Conservation (phyloP, 1,140 invertebrate genomes). For the Hylyphantes graminicola region DNA sequence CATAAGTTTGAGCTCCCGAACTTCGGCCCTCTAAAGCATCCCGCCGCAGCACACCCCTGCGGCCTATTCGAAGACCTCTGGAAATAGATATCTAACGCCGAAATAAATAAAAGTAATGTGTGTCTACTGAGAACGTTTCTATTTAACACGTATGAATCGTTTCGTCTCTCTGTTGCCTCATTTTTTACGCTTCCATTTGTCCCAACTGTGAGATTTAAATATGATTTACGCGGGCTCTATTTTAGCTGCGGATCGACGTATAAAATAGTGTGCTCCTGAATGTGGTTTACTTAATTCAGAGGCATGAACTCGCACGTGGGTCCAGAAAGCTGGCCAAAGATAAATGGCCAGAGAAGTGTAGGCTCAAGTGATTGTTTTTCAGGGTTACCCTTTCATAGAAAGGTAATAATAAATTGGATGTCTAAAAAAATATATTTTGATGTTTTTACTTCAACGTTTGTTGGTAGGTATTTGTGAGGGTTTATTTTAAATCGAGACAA, state of each 20-base stretch:
- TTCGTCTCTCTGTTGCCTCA: constrained; percentile 9
- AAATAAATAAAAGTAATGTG: constrained; percentile 38
- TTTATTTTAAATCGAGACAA: too few relatives aligned
- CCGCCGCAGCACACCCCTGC: constrained; percentile 1
- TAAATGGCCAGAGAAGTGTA: neutral
- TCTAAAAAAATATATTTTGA: too few relatives aligned
- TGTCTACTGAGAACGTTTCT: constrained; percentile 16
- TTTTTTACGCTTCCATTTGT: constrained; percentile 33
- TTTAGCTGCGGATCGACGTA: neutral
- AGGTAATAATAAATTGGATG: too few relatives aligned
- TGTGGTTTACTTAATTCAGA: too few relatives aligned
- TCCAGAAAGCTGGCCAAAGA: neutral
- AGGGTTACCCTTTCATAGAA: neutral
- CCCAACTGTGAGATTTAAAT: constrained; percentile 30
- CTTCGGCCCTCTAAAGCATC: neutral
- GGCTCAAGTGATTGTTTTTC: neutral
- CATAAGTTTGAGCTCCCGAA: too few relatives aligned
- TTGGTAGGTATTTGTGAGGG: too few relatives aligned
- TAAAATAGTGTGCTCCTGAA: too few relatives aligned
- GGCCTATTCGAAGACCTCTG: constrained; percentile 25
- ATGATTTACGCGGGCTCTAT: constrained; percentile 30
- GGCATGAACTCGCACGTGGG: neutral
- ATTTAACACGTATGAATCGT: constrained; percentile 55
- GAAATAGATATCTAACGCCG: constrained; percentile 37
- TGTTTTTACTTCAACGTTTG: too few relatives aligned